A percentile compares a stretch with the other conserved stretches of the same genome.
Evolutionary conservation across 30 jellyfish, hydroid and myxozoan species (phyloP).

Genomic region (Morbakka virulenta): DNA sequence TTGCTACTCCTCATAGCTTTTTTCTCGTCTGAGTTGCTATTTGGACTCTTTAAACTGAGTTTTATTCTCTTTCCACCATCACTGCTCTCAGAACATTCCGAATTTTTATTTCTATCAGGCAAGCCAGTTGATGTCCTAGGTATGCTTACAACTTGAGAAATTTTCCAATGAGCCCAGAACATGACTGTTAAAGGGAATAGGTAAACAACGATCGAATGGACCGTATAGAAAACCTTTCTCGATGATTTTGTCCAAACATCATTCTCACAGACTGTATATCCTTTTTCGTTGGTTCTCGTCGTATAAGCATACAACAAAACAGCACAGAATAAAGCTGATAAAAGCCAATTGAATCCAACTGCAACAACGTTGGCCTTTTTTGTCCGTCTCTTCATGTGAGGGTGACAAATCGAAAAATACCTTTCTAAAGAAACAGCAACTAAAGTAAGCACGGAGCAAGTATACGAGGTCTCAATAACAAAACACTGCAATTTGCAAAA

Average conservation of each 20-base stretch:
- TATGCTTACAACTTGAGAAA: slow-evolving; percentile 46
- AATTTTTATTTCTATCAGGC: background rate
- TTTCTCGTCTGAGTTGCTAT: background rate
- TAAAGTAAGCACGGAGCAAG: slow-evolving; percentile 77
- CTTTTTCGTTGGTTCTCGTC: slow-evolving; percentile 21
- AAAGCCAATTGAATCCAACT: slow-evolving; percentile 45
- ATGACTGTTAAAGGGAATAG: slow-evolving; percentile 71
- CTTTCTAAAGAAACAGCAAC: slow-evolving; percentile 85
- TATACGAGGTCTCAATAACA: slow-evolving; percentile 75
- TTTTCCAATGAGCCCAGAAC: slow-evolving; percentile 78
- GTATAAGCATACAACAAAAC: slow-evolving; percentile 69
- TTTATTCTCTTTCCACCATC: slow-evolving; percentile 23
- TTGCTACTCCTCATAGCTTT: slow-evolving; percentile 1
- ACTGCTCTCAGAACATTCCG: background rate
- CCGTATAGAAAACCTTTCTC: slow-evolving; percentile 52
- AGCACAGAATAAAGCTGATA: slow-evolving; percentile 70
- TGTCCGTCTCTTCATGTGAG: slow-evolving; percentile 62
- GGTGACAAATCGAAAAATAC: slow-evolving; percentile 78
- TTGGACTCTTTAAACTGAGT: background rate
- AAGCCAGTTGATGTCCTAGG: slow-evolving; percentile 38
- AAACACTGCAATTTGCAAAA: slow-evolving; percentile 79
- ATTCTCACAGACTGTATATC: slow-evolving; percentile 52
- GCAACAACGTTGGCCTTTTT: slow-evolving; percentile 15
- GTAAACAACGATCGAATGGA: slow-evolving; percentile 71
- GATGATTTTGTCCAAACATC: slow-evolving; percentile 71